These are phyloP conservation scores for human DNA, from an alignment of 2,113 vertebrate species.

Conservation along the genomic window DNA sequence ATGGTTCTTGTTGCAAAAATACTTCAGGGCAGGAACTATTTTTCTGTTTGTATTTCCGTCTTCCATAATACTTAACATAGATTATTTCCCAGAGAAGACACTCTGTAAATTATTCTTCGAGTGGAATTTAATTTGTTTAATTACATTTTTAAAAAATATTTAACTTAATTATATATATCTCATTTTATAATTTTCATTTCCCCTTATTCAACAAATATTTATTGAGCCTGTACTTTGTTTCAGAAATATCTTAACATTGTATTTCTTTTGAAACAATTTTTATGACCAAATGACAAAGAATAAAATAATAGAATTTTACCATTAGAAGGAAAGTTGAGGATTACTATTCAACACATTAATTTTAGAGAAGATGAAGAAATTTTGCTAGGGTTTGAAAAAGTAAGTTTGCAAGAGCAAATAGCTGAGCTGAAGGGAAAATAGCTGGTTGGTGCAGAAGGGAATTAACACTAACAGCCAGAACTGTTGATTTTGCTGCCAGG, in stretches of 20 bases:
- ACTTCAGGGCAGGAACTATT: neutral
- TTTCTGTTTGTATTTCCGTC: neutral
- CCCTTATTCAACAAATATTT: neutral
- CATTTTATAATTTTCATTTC: neutral
- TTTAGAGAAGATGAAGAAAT: neutral
- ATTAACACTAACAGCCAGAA: neutral
- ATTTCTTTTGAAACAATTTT: neutral
- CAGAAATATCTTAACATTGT: neutral
- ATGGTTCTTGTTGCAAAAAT: neutral
- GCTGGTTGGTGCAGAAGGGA: neutral
- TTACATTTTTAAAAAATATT: neutral
- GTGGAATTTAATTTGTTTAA: neutral
- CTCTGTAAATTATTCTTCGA: neutral
- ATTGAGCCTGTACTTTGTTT: neutral
- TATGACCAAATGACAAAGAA: neutral
- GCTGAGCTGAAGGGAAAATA: neutral
- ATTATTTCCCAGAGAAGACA: neutral
- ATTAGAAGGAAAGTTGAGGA: neutral
- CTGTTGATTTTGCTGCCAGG: neutral
- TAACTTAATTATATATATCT: neutral
- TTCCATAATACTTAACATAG: neutral
- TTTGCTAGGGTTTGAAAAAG: neutral
- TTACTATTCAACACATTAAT: neutral
- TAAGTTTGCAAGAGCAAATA: neutral
- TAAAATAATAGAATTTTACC: neutral